Base-by-base conservation (phyloP, 2,797 vertebrate species). In the Ciconia nigra region DNA sequence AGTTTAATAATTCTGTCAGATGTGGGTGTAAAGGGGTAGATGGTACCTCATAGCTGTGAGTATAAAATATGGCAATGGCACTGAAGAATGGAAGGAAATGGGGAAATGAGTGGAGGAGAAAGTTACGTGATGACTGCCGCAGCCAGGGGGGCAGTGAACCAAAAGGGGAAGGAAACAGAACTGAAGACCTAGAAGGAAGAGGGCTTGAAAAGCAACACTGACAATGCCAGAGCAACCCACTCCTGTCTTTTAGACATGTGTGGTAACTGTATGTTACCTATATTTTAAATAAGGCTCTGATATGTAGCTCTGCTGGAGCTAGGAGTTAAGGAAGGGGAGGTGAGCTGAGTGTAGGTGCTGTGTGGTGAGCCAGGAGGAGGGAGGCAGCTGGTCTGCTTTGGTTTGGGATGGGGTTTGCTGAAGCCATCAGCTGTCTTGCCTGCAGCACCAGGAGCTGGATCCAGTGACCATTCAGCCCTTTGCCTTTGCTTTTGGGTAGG, bases 301-400 rank as follows among this genome's bases (percentile, higher is more conserved):
- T 33, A 44, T 2, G 37, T 11, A 16, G 16, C 41, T 35, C 44
- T 31, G 44, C 52, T 41, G 44, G 19, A 35, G 37, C n/a, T 22
- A 54, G 33, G 47, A 20, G 63, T 1, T 25, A 16, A 18, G 87
- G 22, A 44, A 70, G 42, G 46, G 26, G 13, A 49, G 15, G 11
- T 8, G 3, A 35, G 42, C 22, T 19, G 54, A 8, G 16, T 8
- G n/a, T 10, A 37, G 19, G 52, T 5, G 13, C 52, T 41, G 42
- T 5, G 5, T 16, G 35, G 18, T 0, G 9, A 72, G 15, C 2
- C 37, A 0, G 7, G 29, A 66, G 11, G 4, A 61, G 26, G 2
- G 42, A 52, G 29, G 11, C 16, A 37, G 2, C 10, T 14, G 9
- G 8, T 33, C 37, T 57, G 28, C 69, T 42, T 14, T 2, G 3